Percentiles rank a stretch among this genome's conserved stretches.
phyloP scores from a whole-genome alignment of 2,113 vertebrate genomes.

The Hippolais icterina region DNA sequence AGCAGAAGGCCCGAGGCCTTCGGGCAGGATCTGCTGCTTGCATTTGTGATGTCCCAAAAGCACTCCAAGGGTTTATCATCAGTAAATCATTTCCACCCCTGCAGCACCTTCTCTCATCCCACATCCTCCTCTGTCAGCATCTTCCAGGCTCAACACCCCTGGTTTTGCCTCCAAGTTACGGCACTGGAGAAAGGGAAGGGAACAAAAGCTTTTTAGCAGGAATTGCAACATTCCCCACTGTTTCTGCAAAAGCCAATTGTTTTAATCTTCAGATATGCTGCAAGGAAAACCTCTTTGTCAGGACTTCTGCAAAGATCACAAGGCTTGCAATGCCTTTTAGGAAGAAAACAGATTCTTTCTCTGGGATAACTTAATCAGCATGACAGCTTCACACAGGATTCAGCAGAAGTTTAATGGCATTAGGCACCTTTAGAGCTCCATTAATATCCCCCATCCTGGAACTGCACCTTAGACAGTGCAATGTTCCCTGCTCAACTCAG shows the following conservation, averaged over 20 bases:
- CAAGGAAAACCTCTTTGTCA: background rate
- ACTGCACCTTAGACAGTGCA: background rate
- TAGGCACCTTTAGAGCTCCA: background rate
- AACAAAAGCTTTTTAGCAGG: background rate
- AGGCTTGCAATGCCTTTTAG: background rate
- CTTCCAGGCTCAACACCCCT: background rate
- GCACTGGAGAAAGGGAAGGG: background rate
- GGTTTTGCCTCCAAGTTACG: background rate
- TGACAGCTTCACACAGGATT: background rate
- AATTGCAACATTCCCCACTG: background rate
- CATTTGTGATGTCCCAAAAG: background rate
- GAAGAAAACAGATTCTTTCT: background rate
- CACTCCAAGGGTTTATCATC: background rate
- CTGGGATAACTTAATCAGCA: background rate
- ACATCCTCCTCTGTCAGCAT: background rate
- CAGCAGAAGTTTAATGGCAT: background rate
- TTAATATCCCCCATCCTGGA: background rate
- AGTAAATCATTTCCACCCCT: background rate
- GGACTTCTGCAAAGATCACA: background rate
- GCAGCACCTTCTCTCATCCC: background rate
- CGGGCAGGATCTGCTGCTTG: background rate
- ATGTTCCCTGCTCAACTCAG: background rate
- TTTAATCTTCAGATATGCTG: background rate
- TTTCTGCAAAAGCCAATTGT: background rate
- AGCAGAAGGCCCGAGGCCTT: background rate